Percentiles rank a stretch among this genome's conserved stretches.
Evolutionary conservation across 2,797 vertebrate genomes (phyloP).

Genomic region (Euphonia xanthogaster): DNA sequence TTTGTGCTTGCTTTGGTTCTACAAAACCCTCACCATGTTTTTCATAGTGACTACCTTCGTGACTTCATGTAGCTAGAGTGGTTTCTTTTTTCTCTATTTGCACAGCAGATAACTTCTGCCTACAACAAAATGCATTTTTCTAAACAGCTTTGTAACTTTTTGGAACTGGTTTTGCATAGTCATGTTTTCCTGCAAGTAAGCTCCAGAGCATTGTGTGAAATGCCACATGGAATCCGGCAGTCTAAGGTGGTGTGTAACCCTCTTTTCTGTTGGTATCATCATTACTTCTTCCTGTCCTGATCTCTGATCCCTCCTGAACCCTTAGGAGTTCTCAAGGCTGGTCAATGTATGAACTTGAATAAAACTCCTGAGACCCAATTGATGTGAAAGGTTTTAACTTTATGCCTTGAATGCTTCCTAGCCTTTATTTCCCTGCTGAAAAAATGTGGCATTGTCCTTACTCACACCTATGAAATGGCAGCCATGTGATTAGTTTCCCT

Average conservation of each 20-base stretch:
- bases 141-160: neutral
- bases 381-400: neutral
- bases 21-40: neutral
- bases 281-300: neutral
- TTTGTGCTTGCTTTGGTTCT: neutral
- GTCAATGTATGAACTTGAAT: neutral
- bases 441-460: neutral
- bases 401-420: neutral
- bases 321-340: neutral
- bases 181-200: neutral
- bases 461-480: neutral
- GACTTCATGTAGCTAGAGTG: neutral
- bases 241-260: neutral
- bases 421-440: neutral
- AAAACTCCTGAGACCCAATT: neutral
- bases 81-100: neutral
- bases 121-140: neutral
- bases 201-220: neutral
- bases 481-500: neutral
- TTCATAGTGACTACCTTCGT: neutral
- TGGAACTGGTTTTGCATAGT: neutral
- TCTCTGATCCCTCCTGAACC: neutral
- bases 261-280: neutral
- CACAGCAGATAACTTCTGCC: neutral
- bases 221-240: fast-evolving